Percentiles rank a stretch among this genome's conserved stretches.
Evolutionary conservation across 2,113 vertebrate species (phyloP).

Genomic region (Hydropotes inermis): DNA sequence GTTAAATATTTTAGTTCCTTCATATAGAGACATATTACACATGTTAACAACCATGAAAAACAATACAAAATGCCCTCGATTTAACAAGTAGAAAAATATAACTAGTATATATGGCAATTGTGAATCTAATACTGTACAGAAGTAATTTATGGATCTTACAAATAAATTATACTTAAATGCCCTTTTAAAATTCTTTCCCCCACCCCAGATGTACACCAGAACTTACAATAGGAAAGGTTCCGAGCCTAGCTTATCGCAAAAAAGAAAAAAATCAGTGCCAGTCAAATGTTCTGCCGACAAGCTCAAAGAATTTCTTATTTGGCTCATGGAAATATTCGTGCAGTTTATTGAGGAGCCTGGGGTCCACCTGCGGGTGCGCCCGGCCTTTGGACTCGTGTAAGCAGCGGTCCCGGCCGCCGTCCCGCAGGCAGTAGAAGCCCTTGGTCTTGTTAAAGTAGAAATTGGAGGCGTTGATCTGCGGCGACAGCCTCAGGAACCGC

Average conservation of each 20-base stretch:
- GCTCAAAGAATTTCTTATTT: constrained; percentile 94
- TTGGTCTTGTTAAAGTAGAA: constrained; percentile 99
- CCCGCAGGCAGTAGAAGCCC: constrained; percentile 96
- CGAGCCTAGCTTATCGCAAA: constrained; percentile 34
- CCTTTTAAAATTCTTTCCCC: constrained; percentile 68
- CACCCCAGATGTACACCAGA: constrained; percentile 68
- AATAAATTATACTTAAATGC: constrained; percentile 86
- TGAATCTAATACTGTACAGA: constrained; percentile 86
- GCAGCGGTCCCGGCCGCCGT: constrained; percentile 91
- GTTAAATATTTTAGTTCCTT: constrained; percentile 82
- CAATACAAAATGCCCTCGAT: constrained; percentile 86
- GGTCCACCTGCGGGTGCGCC: constrained; percentile 89
- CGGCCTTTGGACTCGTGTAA: constrained; percentile 96
- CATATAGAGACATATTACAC: constrained; percentile 83
- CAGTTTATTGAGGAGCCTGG: constrained; percentile 89
- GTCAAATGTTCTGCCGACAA: constrained; percentile 94
- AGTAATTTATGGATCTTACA: constrained; percentile 84
- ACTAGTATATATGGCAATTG: constrained; percentile 86
- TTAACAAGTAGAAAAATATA: constrained; percentile 96
- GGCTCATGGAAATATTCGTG: constrained; percentile 93
- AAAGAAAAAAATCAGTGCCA: constrained; percentile 85
- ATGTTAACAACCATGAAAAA: constrained; percentile 87
- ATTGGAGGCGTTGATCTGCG: constrained; percentile 93
- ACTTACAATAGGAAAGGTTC: constrained; percentile 42
- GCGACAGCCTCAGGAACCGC: constrained; percentile 89